phyloP scores from a whole-genome alignment of 1,140 invertebrate genomes.

The Agrilus planipennis region DNA sequence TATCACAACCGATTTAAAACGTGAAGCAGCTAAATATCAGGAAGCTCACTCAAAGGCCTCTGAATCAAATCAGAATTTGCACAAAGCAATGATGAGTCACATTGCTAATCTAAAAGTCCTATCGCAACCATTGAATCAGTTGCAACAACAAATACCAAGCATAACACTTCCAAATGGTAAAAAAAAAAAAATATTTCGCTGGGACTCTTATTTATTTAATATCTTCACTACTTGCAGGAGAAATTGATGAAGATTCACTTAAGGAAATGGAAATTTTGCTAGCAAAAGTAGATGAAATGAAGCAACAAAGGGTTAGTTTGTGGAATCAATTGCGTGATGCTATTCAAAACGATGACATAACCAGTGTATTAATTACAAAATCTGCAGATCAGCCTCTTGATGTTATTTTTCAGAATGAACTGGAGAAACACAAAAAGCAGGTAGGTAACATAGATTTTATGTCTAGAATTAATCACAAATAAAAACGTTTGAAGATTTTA shows the following conservation, averaged over 20 bases:
- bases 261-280: conserved; percentile 59
- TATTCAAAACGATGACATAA: conserved; percentile 83
- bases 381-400: conserved; percentile 55
- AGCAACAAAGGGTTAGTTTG: conserved; percentile 66
- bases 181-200: no score
- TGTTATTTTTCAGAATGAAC: conserved; percentile 67
- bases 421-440: conserved; percentile 75
- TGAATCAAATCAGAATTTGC: conserved; percentile 82
- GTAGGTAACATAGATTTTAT: conserved; percentile 30
- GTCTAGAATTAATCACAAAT: no score
- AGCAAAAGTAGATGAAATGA: conserved; percentile 91
- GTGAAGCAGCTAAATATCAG: conserved; percentile 76
- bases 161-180: conserved; percentile 35
- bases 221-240: no score
- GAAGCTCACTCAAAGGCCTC: conserved; percentile 79
- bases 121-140: conserved; percentile 62
- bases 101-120: conserved; percentile 78
- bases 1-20: conserved; percentile 70
- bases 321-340: conserved; percentile 67
- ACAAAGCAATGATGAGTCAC: conserved; percentile 82
- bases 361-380: conserved; percentile 66
- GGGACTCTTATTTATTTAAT: no score
- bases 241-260: conserved; percentile 45
- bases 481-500: no score
- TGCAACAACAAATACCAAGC: conserved; percentile 67